Evolutionary conservation across 2,113 vertebrate genomes (phyloP).

Genomic region (Marmota flaviventris): DNA sequence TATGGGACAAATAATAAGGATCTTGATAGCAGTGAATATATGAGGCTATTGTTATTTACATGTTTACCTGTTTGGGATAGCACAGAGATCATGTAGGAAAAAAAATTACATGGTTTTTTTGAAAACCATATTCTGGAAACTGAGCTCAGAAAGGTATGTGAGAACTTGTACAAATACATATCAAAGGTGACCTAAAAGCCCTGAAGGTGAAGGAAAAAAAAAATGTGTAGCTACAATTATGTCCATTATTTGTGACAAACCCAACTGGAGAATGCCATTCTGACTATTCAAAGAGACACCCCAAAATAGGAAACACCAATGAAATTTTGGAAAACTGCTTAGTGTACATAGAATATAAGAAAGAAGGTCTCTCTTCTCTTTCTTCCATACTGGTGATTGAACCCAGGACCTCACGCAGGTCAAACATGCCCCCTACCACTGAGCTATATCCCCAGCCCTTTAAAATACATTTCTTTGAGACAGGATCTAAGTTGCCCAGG

Average conservation of each 20-base stretch:
- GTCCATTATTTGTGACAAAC: background rate
- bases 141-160: constrained; percentile 12
- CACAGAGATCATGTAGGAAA: background rate
- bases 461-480: background rate
- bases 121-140: background rate
- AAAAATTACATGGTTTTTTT: background rate
- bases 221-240: background rate
- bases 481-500: background rate
- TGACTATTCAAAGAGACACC: constrained; percentile 35
- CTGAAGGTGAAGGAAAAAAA: background rate
- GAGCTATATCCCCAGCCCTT: background rate
- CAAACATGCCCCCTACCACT: background rate
- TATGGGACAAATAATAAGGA: background rate
- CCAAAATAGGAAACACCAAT: constrained; percentile 41
- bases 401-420: background rate
- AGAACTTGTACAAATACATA: background rate
- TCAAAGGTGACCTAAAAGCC: background rate
- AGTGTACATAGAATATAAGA: background rate
- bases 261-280: background rate
- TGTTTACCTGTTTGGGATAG: background rate
- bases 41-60: background rate
- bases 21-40: background rate
- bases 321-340: constrained; percentile 52
- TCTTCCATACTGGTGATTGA: background rate
- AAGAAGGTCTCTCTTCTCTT: background rate